phyloP scores from a whole-genome alignment of 2,113 vertebrate species.

The Capreolus pygargus region DNA sequence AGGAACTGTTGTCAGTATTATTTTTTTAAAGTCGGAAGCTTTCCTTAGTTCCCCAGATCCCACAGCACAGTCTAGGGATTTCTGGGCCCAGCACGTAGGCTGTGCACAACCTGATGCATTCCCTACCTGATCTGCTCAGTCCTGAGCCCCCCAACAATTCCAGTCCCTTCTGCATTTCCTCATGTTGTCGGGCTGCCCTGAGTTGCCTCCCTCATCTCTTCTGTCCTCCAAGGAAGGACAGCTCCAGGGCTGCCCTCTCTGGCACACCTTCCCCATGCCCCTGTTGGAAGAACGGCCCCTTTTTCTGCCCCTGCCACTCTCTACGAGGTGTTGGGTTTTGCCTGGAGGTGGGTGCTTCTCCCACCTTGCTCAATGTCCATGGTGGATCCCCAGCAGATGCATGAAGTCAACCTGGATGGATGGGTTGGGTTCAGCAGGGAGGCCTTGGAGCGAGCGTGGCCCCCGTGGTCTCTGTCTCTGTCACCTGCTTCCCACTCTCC shows the following conservation, averaged over 20 bases:
- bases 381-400: neutral
- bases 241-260: neutral
- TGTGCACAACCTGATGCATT: neutral
- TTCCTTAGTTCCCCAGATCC: neutral
- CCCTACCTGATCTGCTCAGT: neutral
- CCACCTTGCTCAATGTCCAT: neutral
- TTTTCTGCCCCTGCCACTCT: neutral
- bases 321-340: neutral
- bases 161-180: neutral
- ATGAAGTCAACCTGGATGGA: neutral
- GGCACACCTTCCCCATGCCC: neutral
- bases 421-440: neutral
- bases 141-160: neutral
- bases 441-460: neutral
- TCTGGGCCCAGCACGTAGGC: neutral
- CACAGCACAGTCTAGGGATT: neutral
- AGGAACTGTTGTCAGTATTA: neutral
- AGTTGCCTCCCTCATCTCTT: neutral
- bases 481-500: constrained; percentile 40
- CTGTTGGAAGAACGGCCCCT: neutral
- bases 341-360: neutral
- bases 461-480: neutral
- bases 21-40: neutral
- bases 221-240: neutral
- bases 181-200: neutral